Evolutionary conservation across 2,888 invertebrate species (phyloP).

Genomic region (Microdon myrmicae): DNA sequence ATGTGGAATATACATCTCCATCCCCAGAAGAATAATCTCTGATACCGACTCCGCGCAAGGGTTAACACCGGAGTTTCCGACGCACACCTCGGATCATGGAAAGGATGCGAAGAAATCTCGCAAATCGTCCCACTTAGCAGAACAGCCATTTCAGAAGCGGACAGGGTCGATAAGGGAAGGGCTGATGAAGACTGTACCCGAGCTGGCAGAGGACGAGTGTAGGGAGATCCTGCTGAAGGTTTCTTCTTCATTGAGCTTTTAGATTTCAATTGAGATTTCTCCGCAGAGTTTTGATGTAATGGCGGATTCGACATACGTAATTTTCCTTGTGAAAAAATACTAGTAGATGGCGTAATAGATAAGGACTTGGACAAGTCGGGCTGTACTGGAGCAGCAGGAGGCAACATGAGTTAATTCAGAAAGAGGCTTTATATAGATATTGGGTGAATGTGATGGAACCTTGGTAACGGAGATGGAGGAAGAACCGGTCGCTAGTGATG

Average conservation of each 20-base stretch:
- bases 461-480: slow-evolving; percentile 54
- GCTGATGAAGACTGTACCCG: slow-evolving; percentile 11
- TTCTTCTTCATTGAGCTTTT: slow-evolving; percentile 35
- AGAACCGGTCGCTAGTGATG: slow-evolving; percentile 29
- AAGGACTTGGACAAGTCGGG: slow-evolving; percentile 57
- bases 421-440: slow-evolving; percentile 48
- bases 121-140: too few relatives aligned
- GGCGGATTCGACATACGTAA: slow-evolving; percentile 30
- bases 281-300: slow-evolving; percentile 28
- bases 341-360: slow-evolving; percentile 56
- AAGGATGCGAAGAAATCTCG: too few relatives aligned
- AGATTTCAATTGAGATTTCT: slow-evolving; percentile 25
- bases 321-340: slow-evolving; percentile 37
- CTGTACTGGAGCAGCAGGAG: slow-evolving; percentile 28
- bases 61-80: too few relatives aligned
- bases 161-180: slow-evolving; percentile 7
- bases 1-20: too few relatives aligned
- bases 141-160: slow-evolving; percentile 31
- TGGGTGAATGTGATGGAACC: slow-evolving; percentile 48
- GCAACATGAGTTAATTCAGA: slow-evolving; percentile 39
- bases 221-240: slow-evolving; percentile 14
- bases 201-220: slow-evolving; percentile 20
- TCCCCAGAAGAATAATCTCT: too few relatives aligned
- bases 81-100: too few relatives aligned
- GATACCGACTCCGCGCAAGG: too few relatives aligned